These are phyloP conservation scores for Panulirus ornatus DNA, from an alignment of 1,140 invertebrate species.

Conservation along the genomic window DNA sequence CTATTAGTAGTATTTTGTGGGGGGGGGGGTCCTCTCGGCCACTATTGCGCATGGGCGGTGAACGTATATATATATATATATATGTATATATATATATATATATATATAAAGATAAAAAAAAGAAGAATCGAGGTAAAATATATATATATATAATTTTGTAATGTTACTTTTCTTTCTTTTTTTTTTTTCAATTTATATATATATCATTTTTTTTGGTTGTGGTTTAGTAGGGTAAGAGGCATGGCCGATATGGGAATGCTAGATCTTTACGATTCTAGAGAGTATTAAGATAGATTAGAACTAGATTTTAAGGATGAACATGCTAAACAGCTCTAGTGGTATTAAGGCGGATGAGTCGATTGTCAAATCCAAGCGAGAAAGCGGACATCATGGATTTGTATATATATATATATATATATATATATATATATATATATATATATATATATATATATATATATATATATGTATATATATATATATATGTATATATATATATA, in stretches of 20 bases:
- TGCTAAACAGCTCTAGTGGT: neutral
- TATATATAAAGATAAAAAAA: constrained; percentile 14
- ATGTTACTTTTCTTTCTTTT: constrained; percentile 51
- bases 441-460: too few species aligned
- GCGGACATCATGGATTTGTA: too few species aligned
- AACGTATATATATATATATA: constrained; percentile 55
- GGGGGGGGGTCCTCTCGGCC: neutral
- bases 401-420: too few species aligned
- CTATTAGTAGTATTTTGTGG: neutral
- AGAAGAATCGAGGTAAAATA: too few species aligned
- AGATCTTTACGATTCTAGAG: constrained; percentile 8
- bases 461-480: too few species aligned
- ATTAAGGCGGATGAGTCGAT: too few species aligned
- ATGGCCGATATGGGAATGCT: constrained; percentile 8
- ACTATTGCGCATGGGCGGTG: neutral
- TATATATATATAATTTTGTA: constrained; percentile 43
- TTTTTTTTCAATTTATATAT: neutral
- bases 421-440: too few species aligned
- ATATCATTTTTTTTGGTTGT: constrained; percentile 29
- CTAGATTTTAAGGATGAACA: constrained; percentile 41
- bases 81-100: constrained; percentile 59
- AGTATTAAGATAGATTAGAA: constrained; percentile 14
- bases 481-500: too few species aligned
- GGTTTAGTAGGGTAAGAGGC: constrained; percentile 45
- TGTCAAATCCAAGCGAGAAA: too few species aligned